A percentile compares a stretch with the other conserved stretches of the same genome.
These are phyloP conservation scores for Bungarus multicinctus DNA, from an alignment of 2,113 vertebrate species.

Conservation along the genomic window DNA sequence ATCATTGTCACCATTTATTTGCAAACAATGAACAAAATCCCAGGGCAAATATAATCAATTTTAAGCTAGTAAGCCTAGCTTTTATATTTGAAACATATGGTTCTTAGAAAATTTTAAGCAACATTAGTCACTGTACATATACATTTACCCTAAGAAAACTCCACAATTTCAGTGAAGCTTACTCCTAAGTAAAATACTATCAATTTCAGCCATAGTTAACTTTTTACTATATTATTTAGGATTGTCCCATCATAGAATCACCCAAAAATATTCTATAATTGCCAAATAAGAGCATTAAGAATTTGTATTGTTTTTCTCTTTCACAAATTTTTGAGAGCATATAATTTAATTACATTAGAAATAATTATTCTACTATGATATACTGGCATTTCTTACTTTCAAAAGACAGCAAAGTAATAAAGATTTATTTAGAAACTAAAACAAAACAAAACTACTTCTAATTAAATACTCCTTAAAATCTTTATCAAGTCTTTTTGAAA, in stretches of 20 bases:
- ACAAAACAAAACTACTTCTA: background rate
- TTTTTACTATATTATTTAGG: background rate
- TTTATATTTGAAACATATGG: background rate
- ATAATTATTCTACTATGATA: background rate
- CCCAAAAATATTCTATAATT: background rate
- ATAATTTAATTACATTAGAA: background rate
- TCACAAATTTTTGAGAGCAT: background rate
- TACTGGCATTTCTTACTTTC: background rate
- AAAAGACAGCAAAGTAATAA: background rate
- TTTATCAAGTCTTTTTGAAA: background rate
- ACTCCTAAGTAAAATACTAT: background rate
- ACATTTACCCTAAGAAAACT: background rate
- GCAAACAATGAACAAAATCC: background rate
- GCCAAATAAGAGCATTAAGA: background rate
- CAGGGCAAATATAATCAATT: background rate
- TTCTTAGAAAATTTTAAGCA: background rate
- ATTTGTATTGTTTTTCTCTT: background rate
- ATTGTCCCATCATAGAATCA: background rate
- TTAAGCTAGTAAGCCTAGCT: background rate
- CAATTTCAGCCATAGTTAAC: background rate
- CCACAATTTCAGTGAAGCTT: background rate
- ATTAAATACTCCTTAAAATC: background rate
- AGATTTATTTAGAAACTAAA: background rate
- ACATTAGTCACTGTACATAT: background rate
- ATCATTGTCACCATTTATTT: background rate